Evolutionary conservation across 2,113 vertebrate species (phyloP), one percentile per base, ranked within the genome.

Genomic region (Dipodomys spectabilis): DNA sequence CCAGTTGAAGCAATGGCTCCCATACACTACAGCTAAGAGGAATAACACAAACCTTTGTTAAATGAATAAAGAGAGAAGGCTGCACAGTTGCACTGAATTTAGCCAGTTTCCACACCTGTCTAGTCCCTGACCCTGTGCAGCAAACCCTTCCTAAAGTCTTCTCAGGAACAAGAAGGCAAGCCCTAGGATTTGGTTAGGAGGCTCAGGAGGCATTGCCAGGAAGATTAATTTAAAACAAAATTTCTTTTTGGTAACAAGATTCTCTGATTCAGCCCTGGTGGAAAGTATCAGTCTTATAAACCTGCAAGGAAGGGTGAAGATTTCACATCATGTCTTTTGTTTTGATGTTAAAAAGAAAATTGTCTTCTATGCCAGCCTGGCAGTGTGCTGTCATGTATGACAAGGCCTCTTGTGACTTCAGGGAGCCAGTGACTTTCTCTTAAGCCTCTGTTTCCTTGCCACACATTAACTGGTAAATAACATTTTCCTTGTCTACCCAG

Each of bases 301-400:
- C 82, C 92, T 78, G 91, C 93, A 94, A 94, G 69, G 93, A 95
- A 95, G 93, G 94, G 94, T 81, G 82, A 96, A 93, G 74, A 93
- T 90, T 90, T 93, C 94, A 95, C 85, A 94, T 95, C 19, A 2
- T 80, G 67, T 90, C 82, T 92, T 78, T 92, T 88, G 94, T 96
- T 96, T 95, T 97, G 93, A 96, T 97, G 90, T 93, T 92, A 79
- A 96, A 89, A 96, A 80, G 87, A 96, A 62, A 94, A 92, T 57
- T 0, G 0, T 73, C 57, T 79, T 78, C 28, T 78, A 9, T 30
- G 19, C 73, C 69, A 57, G 78, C 57, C 75, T 83, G 0, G 0
- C 19, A 8, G 82, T 0, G 0, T 5, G 62, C 27, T 30, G 30
- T 91, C 94, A 75, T 16, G 2, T 30, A 87, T 0, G 5, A 69